Evolutionary conservation across 2,888 invertebrate species (phyloP).

Genomic region (Acanthoscelides obtectus): DNA sequence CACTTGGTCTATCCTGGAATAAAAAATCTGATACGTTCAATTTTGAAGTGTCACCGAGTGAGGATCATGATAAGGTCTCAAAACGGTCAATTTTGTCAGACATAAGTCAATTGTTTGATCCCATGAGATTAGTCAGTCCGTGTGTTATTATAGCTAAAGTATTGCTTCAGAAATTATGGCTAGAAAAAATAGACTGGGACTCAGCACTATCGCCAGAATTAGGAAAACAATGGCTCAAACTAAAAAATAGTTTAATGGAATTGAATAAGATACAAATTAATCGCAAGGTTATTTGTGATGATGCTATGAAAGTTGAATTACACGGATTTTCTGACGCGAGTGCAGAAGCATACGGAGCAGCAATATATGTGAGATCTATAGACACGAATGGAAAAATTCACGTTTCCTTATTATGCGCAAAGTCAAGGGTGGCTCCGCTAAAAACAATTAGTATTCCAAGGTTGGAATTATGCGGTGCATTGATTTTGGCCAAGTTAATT

Average conservation of each 20-base stretch:
- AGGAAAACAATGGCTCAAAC: not conserved
- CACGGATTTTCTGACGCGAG: no score
- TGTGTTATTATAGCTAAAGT: constrained; percentile 12
- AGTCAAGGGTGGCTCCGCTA: not conserved
- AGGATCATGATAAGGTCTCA: not conserved
- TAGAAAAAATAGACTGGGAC: constrained; percentile 7
- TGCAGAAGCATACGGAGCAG: not conserved
- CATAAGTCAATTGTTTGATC: constrained; percentile 13
- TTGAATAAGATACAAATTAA: constrained; percentile 7
- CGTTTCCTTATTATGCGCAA: not conserved
- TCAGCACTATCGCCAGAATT: not conserved
- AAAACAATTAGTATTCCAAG: not conserved
- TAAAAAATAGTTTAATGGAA: not conserved
- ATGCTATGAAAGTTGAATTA: not conserved
- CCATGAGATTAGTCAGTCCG: constrained; percentile 11
- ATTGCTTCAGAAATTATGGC: constrained; percentile 12
- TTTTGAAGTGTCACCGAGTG: no score
- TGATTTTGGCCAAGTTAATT: not conserved
- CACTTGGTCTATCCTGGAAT: constrained; percentile 10
- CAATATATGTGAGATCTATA: not conserved
- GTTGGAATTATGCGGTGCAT: not conserved
- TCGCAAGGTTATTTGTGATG: constrained; percentile 3
- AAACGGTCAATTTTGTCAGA: constrained; percentile 8
- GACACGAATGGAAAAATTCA: no score
- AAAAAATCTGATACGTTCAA: not conserved